Conservation (phyloP, 2,797 vertebrate species). For the Amniataba percoides region DNA sequence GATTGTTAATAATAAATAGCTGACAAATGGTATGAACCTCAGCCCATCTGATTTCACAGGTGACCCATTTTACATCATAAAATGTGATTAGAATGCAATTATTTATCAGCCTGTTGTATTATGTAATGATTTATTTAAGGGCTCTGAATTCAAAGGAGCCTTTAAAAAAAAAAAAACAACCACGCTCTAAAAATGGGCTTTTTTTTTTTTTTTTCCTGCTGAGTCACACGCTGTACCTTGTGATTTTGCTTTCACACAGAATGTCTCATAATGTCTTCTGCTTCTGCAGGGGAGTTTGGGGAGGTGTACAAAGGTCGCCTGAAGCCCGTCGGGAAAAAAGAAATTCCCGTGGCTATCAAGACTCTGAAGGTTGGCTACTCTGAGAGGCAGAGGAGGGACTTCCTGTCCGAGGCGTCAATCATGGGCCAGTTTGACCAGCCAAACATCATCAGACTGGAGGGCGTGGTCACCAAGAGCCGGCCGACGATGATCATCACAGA, state of each 20-base stretch:
- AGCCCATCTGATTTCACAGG: slow-evolving; percentile 4
- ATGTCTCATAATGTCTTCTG: background rate
- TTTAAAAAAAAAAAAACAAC: slow-evolving; percentile 5
- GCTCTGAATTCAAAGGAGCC: slow-evolving; percentile 4
- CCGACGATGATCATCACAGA: slow-evolving; percentile 99
- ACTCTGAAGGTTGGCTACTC: slow-evolving; percentile 95
- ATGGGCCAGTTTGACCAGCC: slow-evolving; percentile 98
- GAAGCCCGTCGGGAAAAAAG: slow-evolving; percentile 92
- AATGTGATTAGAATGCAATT: slow-evolving; percentile 21
- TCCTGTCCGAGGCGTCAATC: slow-evolving; percentile 95
- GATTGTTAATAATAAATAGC: slow-evolving; percentile 27
- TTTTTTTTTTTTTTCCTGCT: slow-evolving; percentile 18
- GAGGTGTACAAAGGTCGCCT: slow-evolving; percentile 96
- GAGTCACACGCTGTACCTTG: background rate
- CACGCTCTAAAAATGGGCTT: background rate
- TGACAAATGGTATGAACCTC: background rate
- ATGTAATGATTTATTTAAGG: slow-evolving; percentile 29
- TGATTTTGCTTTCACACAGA: background rate
- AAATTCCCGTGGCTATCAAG: slow-evolving; percentile 95
- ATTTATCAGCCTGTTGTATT: slow-evolving; percentile 10
- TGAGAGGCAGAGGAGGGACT: slow-evolving; percentile 94
- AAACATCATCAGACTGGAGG: slow-evolving; percentile 95
- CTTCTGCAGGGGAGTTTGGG: slow-evolving; percentile 92
- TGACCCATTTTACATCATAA: slow-evolving; percentile 28
- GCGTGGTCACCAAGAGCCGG: slow-evolving; percentile 95